phyloP scores from a whole-genome alignment of 2,888 invertebrate genomes.

The Phyto melanocephala region DNA sequence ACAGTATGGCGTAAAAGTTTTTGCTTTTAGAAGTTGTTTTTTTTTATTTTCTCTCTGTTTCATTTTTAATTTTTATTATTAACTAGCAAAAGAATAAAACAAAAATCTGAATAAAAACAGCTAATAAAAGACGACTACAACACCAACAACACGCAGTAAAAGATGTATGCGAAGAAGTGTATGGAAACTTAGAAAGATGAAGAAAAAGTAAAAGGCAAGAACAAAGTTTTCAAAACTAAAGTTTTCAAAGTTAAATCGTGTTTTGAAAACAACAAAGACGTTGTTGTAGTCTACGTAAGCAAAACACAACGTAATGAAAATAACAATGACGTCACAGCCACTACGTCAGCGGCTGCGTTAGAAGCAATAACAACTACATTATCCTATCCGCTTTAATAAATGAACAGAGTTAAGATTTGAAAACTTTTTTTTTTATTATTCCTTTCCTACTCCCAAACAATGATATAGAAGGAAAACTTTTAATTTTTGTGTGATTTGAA shows the following conservation, averaged over 20 bases:
- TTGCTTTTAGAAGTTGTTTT: neutral
- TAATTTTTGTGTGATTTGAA: constrained; percentile 51
- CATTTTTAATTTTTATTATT: constrained; percentile 63
- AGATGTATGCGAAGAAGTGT: constrained; percentile 2
- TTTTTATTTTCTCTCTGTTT: neutral
- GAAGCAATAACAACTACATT: neutral
- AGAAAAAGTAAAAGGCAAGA: constrained; percentile 8
- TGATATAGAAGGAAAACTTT: constrained; percentile 35
- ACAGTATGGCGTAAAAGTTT: constrained; percentile 61
- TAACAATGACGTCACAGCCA: constrained; percentile 33
- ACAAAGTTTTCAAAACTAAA: constrained; percentile 61
- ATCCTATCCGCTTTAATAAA: constrained; percentile 48
- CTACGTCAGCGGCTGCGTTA: constrained; percentile 10
- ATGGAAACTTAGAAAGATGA: constrained; percentile 49
- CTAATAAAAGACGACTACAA: constrained; percentile 10
- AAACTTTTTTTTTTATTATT: constrained; percentile 24
- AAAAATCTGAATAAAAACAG: constrained; percentile 40
- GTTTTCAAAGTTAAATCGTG: constrained; percentile 65
- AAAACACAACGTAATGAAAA: neutral
- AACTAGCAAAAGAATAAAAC: constrained; percentile 47
- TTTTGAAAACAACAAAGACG: constrained; percentile 52
- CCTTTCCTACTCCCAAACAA: neutral
- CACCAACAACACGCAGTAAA: neutral
- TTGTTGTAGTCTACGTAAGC: constrained; percentile 17
- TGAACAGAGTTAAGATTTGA: constrained; percentile 57